Base-by-base conservation (phyloP, 2,888 invertebrate species). In the Clostera curtula region DNA sequence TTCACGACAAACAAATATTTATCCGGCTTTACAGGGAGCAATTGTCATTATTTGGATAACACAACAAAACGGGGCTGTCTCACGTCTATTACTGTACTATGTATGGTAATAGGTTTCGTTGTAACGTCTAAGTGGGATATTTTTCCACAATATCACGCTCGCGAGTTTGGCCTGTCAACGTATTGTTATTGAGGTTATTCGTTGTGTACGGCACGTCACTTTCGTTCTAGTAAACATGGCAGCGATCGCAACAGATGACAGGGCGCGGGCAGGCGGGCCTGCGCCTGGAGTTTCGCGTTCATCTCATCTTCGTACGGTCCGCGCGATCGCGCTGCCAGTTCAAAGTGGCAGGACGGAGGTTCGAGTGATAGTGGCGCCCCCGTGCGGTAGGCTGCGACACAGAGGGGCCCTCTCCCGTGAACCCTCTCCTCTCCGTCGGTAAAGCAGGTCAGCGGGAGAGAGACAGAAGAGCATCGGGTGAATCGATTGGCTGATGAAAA, bases 151-250 rank as follows among this genome's bases (percentile, higher is more conserved):
- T 30, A 45, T 47, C 53, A 56, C 57, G 49, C 42, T 52, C 50
- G 52, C 54, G 58, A 53, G 47, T 66, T 57, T 54, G 43, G 43
- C 52, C 47, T 64, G 56, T 62, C 54, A 63, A 43, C 46, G 55
- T 59, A 55, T 58, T 58, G 56, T 62, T 62, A 56, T 68, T 68
- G 69, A 79, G 79, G 80, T 80, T 82, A 79, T 75, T 79, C 76
- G 79, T 77, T 77, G 80, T 77, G 64, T 72, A 64, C 63, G 56
- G 69, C 68, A 76, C 73, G 77, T 74, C 79, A 72, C 70, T 73
- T 68, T 68, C 59, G 63, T 61, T 67, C 70, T 70, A 67, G 82
- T 82, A 80, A 80, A 79, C 82, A 83, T 82, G 79, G 79, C 80
- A 77, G 76, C 68, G 66, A 49, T 66, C 57, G 71, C 77, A 82